Evolutionary conservation across 1,140 invertebrate genomes (phyloP), one percentile per base, ranked within the genome.

Genomic region (Atta texana): DNA sequence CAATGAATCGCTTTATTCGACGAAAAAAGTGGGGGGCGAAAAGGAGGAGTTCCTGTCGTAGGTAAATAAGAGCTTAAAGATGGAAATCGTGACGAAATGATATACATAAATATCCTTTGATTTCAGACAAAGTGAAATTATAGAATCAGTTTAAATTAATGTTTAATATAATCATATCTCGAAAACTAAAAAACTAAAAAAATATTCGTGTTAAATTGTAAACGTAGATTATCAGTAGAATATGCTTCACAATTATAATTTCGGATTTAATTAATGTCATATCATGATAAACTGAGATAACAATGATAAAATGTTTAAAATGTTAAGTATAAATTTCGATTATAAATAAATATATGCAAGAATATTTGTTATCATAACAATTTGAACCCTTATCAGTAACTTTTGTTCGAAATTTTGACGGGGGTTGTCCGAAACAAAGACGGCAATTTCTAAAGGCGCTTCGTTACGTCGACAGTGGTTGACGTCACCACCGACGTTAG

Each of bases 361-460:
- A 16, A 74, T 82, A 82, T 44, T 82, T 82, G 24, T 59, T 89
- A 80, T 53, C 68, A 89, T 80, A 89, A 90, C 85, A 89, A 89
- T 85, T 87, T 31, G 34, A 44, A 59, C 61, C 44, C 61, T 85
- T 90, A 90, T 90, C 88, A 90, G 63, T 74, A 63, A 77, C 87
- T 90, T 90, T 84, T 76, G 69, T 66, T 77, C 10, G 76, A 77
- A 77, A 89, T 91, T 91, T 91, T 74, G 91, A 90, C 77, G 88
- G 89, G 81, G 88, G 89, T 90, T 92, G 91, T 89, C 89, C 84
- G 84, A 87, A 80, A 89, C 86, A 91, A 91, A 92, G 89, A 91
- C 89, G 86, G 89, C 86, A 87, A 88, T 92, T 92, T 88, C 89
- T 93, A 92, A 91, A 89, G 90, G 90, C 88, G 86, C 84, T 88